Evolutionary conservation across 2,888 invertebrate species (phyloP).

Genomic region (Orchestes rusci): DNA sequence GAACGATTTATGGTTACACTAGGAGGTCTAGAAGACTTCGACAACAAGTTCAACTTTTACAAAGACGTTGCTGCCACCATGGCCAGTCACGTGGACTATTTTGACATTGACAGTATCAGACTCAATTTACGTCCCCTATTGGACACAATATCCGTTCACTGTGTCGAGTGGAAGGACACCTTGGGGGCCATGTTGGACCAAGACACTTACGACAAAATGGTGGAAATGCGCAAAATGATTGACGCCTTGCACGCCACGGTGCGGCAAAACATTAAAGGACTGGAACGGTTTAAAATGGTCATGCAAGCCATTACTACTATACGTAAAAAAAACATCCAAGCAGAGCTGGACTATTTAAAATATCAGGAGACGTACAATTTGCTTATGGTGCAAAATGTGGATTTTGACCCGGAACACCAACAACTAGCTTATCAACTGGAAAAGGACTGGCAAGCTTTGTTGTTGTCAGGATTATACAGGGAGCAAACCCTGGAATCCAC

Average conservation of each 20-base stretch:
- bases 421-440: conserved; percentile 54
- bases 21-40: conserved; percentile 59
- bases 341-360: conserved; percentile 67
- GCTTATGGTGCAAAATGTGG: conserved; percentile 62
- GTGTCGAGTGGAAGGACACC: conserved; percentile 70
- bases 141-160: conserved; percentile 62
- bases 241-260: conserved; percentile 55
- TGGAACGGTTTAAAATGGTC: conserved; percentile 76
- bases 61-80: conserved; percentile 57
- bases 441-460: conserved; percentile 62
- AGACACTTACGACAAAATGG: conserved; percentile 62
- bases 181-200: conserved; percentile 63
- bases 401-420: conserved; percentile 50
- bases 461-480: conserved; percentile 61
- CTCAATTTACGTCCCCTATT: conserved; percentile 69
- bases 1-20: conserved; percentile 68
- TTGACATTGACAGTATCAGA: conserved; percentile 62
- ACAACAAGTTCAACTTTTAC: conserved; percentile 81
- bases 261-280: conserved; percentile 67
- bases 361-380: conserved; percentile 74
- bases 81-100: conserved; percentile 48
- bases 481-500: conserved; percentile 65
- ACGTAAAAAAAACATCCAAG: conserved; percentile 65
- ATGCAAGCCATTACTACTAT: conserved; percentile 76
- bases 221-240: conserved; percentile 59